Conservation (phyloP, 2,888 invertebrate species). For the Campaea margaritaria region DNA sequence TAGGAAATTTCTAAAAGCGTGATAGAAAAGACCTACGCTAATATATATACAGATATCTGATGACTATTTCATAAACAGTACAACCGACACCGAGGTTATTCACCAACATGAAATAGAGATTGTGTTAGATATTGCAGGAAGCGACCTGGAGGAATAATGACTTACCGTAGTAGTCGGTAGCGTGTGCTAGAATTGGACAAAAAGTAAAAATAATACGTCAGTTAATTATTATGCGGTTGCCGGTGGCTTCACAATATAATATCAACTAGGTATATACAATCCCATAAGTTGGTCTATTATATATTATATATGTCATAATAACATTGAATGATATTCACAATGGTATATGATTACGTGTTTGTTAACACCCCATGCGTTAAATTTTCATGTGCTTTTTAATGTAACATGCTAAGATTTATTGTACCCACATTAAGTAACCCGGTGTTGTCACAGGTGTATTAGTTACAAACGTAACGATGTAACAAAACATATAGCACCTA, state of each 20-base stretch:
- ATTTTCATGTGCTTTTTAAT: slow-evolving; percentile 47
- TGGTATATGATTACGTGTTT: slow-evolving; percentile 38
- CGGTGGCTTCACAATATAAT: slow-evolving; percentile 12
- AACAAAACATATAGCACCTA: slow-evolving; percentile 44
- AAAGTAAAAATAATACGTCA: slow-evolving; percentile 76
- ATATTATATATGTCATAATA: slow-evolving; percentile 29
- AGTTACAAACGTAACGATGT: slow-evolving; percentile 49
- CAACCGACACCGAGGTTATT: slow-evolving; percentile 79
- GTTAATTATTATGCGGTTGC: slow-evolving; percentile 51
- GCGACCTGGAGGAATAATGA: slow-evolving; percentile 89
- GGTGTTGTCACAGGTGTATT: slow-evolving; percentile 47
- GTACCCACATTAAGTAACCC: slow-evolving; percentile 37
- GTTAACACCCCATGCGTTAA: slow-evolving; percentile 65
- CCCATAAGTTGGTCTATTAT: slow-evolving; percentile 8
- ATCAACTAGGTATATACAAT: slow-evolving; percentile 17
- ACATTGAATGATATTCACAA: slow-evolving; percentile 40
- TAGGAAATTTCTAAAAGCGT: slow-evolving; percentile 82
- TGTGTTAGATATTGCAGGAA: slow-evolving; percentile 66
- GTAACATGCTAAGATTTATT: slow-evolving; percentile 47
- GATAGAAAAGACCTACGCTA: slow-evolving; percentile 67
- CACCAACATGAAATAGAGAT: slow-evolving; percentile 59
- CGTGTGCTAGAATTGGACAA: slow-evolving; percentile 91
- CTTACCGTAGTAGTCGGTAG: slow-evolving; percentile 99
- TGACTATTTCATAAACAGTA: slow-evolving; percentile 53
- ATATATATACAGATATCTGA: slow-evolving; percentile 73